A percentile compares a stretch with the other conserved stretches of the same genome.
Evolutionary conservation across 2,797 vertebrate genomes (phyloP).

Genomic region (Chrosomus eos): DNA sequence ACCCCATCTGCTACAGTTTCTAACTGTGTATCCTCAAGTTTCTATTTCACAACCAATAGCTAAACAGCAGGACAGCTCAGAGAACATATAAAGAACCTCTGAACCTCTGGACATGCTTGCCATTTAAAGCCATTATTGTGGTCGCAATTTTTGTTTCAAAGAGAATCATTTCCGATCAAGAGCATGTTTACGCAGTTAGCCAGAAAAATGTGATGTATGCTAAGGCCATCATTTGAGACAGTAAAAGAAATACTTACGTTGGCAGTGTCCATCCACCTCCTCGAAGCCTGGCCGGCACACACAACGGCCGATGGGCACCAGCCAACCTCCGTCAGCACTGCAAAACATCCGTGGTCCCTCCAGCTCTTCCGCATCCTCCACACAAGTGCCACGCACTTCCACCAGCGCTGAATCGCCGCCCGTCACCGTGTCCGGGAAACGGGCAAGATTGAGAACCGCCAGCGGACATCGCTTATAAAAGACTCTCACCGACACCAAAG

Average conservation of each 20-base stretch:
- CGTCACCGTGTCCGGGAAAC: constrained; percentile 96
- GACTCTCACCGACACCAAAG: constrained; percentile 93
- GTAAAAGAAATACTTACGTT: constrained; percentile 79
- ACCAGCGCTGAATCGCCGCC: constrained; percentile 96
- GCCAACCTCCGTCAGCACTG: constrained; percentile 97
- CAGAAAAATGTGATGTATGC: not conserved
- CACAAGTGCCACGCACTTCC: constrained; percentile 93
- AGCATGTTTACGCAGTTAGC: not conserved
- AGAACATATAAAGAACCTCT: not conserved
- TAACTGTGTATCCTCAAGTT: not conserved
- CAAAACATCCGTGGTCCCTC: constrained; percentile 98
- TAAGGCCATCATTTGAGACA: not conserved
- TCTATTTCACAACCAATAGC: not conserved
- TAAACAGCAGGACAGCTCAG: not conserved
- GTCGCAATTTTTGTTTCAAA: not conserved
- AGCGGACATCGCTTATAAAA: constrained; percentile 98
- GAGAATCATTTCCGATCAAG: not conserved
- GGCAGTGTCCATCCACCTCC: constrained; percentile 91
- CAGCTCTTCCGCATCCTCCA: constrained; percentile 93
- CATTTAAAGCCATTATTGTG: constrained; percentile 4
- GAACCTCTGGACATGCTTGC: not conserved
- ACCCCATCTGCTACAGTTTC: constrained; percentile 13
- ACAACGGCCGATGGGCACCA: constrained; percentile 97
- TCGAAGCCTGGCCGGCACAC: constrained; percentile 94
- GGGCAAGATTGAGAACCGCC: constrained; percentile 94